Evolutionary conservation across 2,113 vertebrate genomes (phyloP), one percentile per base, ranked within the genome.

Genomic region (Podarcis muralis): DNA sequence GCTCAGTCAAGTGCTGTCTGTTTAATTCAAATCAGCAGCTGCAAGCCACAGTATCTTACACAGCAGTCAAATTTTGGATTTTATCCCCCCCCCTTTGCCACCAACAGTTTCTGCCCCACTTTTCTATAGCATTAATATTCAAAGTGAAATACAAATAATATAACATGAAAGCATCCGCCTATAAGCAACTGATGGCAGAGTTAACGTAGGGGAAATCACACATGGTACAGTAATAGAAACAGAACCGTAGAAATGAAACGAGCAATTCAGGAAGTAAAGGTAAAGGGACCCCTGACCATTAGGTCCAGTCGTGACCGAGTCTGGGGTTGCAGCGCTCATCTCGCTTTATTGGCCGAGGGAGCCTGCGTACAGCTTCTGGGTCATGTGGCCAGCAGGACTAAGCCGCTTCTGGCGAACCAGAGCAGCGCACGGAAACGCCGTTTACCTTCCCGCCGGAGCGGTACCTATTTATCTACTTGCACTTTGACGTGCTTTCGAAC

Each of bases 1-100:
- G 25, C 71, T 90, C 91, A 83, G 53, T 82, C 92, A 90, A 87
- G 76, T 71, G 86, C 86, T 87, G 32, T 8, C 76, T 83, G 84
- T 85, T 94, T 92, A 89, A 94, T 90, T 94, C 81, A 89, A 82
- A 81, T 77, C 93, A 91, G 92, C 92, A 94, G 91, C 81, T 62
- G 77, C 53, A 1, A 22, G 85, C 74, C 89, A 87, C 91, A 93
- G 91, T 18, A 72, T 8, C 71, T 81, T 72, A 81, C 48, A 81
- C 32, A 59, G n/a, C 15, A 71, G 81, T 7, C 32, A 87, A 11
- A 15, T 35, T 66, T 48, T 37, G 20, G 23, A 59, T 69, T 72
- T 85, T 40, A 40, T 77, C 65, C 27, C 62, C 30, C 76, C 23
- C 27, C 23, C 2, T 74, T 53, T 53, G 48, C 48, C 48, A 53